Evolutionary conservation across 2,888 invertebrate genomes (phyloP).

Genomic region (Dryadula phaetusa): DNA sequence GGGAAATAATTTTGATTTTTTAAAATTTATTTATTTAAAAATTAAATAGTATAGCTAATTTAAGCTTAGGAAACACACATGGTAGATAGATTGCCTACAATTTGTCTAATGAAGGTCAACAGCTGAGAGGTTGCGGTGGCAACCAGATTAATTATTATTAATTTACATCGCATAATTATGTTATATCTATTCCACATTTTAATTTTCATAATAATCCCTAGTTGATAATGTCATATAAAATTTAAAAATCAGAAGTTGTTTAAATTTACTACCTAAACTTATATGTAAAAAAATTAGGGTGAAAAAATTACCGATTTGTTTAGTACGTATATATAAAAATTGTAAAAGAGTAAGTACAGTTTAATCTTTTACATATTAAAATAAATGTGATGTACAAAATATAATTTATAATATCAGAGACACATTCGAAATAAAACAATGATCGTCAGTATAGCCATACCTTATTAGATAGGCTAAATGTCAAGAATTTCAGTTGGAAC

Average conservation of each 20-base stretch:
- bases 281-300: too few relatives aligned
- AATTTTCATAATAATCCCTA: too few relatives aligned
- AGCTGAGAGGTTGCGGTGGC: constrained; percentile 29
- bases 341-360: too few relatives aligned
- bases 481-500: constrained; percentile 62
- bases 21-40: neutral
- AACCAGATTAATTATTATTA: constrained; percentile 4
- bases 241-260: too few relatives aligned
- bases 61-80: constrained; percentile 28
- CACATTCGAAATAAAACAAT: constrained; percentile 25
- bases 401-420: neutral
- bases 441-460: constrained; percentile 39
- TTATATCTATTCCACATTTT: too few relatives aligned
- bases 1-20: neutral
- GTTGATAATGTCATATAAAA: too few relatives aligned
- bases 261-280: too few relatives aligned
- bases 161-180: neutral
- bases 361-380: too few relatives aligned
- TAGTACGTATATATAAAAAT: too few relatives aligned
- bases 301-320: too few relatives aligned
- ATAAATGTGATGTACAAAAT: too few relatives aligned
- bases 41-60: constrained; percentile 28
- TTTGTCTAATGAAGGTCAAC: constrained; percentile 31
- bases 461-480: constrained; percentile 64
- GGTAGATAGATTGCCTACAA: constrained; percentile 24